Evolutionary conservation across 1,140 invertebrate genomes (phyloP), one percentile per base, ranked within the genome.

Genomic region (Solen grandis): DNA sequence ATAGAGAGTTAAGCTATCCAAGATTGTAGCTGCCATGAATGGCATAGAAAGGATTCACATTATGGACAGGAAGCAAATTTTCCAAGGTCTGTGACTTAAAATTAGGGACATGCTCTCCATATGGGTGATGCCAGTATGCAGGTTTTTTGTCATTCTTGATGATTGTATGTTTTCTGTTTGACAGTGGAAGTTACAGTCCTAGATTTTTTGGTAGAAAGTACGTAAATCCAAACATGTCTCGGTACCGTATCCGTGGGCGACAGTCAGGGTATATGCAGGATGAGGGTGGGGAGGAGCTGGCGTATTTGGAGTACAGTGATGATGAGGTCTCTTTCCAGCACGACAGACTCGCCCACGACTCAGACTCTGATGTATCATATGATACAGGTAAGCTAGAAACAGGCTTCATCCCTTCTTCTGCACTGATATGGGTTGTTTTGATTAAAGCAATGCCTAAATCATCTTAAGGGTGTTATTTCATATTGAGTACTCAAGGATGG

Each of bases 201-300:
- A 25, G 59, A 65, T 69, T 66, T 50, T 31, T 74, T 41, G 78
- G 69, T 55, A 68, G 82, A 16, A 78, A 63, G 25, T 83, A 80
- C 54, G 68, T 83, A n/a, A 83, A 82, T 66, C 84, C 84, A 8
- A 85, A 85, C 60, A 83, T 85, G 81, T 85, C 84, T 31, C 81
- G 84, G 2, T 57, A 75, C 52, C 55, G 73, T 60, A 59, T 84
- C 31, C 78, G 52, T 65, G 60, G 63, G 10, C 41, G 66, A 5
- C 19, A 19, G 25, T 29, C 68, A 19, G 54, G 16, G 19, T 36
- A 35, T 5, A 35, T 1, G 25, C n/a, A 66, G 1, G 27, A n/a
- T 19, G 31, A 31, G 22, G 62, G 62, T 22, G 46, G 33, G 33
- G 65, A 69, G 36, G 62, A 57, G 13, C 33, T 57, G 16, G 72